Conservation (phyloP, 2,888 invertebrate genomes). For the Seira ritae region DNA sequence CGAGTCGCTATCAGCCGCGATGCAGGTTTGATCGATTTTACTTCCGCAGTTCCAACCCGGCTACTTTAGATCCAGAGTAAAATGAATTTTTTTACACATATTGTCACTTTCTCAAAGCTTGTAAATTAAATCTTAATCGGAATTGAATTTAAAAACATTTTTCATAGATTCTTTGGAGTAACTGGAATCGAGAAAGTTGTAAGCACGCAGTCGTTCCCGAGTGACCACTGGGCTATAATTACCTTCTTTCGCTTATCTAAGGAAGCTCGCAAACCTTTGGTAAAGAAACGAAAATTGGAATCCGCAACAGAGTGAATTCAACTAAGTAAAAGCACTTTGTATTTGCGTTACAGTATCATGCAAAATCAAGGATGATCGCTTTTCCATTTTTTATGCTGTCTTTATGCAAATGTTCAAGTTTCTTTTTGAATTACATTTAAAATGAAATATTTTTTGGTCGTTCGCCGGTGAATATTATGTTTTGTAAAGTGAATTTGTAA, state of each 20-base stretch:
- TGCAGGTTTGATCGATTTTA: conserved; percentile 79
- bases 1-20: conserved; percentile 75
- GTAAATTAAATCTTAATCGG: no score
- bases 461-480: no score
- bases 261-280: conserved; percentile 69
- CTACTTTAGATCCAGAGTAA: conserved; percentile 75
- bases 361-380: no score
- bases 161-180: conserved; percentile 77
- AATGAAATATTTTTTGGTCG: no score
- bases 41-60: conserved; percentile 74
- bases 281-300: conserved; percentile 63
- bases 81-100: conserved; percentile 2
- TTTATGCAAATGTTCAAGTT: background rate
- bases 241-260: conserved; percentile 74
- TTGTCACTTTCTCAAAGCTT: no score
- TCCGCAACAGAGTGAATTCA: background rate
- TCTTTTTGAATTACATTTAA: conserved; percentile 4
- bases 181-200: conserved; percentile 78
- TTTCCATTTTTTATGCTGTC: no score
- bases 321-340: background rate
- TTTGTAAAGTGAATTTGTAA: no score
- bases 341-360: background rate
- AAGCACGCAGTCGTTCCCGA: conserved; percentile 78
- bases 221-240: conserved; percentile 79
- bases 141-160: no score